A percentile compares a stretch with the other conserved stretches of the same genome.
Conservation (phyloP, 2,113 vertebrate species). For the Saccopteryx leptura region DNA sequence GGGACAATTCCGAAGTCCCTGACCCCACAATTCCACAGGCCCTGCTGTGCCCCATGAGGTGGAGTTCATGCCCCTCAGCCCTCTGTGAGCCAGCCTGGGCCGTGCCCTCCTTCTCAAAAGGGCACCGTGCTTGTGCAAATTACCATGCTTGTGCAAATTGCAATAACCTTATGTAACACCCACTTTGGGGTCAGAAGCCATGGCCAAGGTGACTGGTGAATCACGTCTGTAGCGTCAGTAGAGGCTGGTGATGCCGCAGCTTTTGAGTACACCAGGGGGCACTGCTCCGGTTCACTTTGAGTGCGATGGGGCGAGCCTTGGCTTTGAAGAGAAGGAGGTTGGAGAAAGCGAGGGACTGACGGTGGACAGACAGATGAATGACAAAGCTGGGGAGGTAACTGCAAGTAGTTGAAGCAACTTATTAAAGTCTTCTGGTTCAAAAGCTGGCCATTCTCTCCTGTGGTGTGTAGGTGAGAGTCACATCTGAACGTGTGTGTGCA, state of each 20-base stretch:
- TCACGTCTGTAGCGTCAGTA: not conserved
- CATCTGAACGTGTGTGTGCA: rapidly evolving
- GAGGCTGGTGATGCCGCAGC: not conserved
- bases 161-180: not conserved
- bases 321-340: not conserved
- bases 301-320: not conserved
- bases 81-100: not conserved
- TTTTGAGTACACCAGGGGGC: not conserved
- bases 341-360: not conserved
- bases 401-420: too few species aligned
- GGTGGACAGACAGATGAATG: too few species aligned
- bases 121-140: not conserved
- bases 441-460: not conserved
- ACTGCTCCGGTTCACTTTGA: not conserved
- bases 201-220: not conserved
- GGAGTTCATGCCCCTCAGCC: not conserved
- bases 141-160: not conserved
- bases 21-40: too few species aligned
- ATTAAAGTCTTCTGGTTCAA: not conserved
- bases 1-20: not conserved
- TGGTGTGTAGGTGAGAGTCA: not conserved
- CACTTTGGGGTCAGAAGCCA: not conserved
- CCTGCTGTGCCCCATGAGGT: not conserved
- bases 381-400: too few species aligned
- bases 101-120: not conserved